These are phyloP conservation scores for Callipepla squamata DNA, from an alignment of 2,113 vertebrate genomes.

Conservation along the genomic window DNA sequence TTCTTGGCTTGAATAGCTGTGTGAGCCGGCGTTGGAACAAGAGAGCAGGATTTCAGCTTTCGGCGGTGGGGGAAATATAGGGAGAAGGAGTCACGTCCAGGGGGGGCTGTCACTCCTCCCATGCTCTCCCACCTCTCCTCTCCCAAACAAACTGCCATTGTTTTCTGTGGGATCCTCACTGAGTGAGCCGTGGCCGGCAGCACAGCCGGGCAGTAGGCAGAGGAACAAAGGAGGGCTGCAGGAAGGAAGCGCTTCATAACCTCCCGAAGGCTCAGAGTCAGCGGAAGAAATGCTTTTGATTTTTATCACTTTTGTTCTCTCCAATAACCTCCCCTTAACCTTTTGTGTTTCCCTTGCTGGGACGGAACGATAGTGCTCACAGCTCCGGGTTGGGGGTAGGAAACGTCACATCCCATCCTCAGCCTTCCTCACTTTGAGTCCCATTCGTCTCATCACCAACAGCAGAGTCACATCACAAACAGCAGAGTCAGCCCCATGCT, in stretches of 20 bases:
- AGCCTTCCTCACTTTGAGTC: not conserved
- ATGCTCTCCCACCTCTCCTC: not conserved
- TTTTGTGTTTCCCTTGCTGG: conserved; percentile 9
- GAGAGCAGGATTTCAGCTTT: conserved; percentile 22
- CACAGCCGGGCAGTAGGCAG: not conserved
- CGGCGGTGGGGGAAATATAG: not conserved
- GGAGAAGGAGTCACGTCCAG: not conserved
- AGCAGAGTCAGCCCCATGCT: not conserved
- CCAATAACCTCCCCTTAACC: not conserved
- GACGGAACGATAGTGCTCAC: not conserved
- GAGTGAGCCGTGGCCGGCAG: not conserved
- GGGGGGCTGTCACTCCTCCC: not conserved
- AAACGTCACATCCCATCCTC: not conserved
- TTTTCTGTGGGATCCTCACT: not conserved
- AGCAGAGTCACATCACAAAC: not conserved
- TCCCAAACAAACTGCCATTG: not conserved
- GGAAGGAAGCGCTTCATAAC: conserved; percentile 42
- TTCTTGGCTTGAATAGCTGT: conserved; percentile 65
- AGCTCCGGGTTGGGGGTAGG: not conserved
- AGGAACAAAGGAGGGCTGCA: conserved; percentile 17
- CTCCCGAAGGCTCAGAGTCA: not conserved
- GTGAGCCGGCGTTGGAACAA: conserved; percentile 21
- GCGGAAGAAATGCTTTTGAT: not conserved
- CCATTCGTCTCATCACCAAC: not conserved
- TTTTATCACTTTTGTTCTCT: conserved; percentile 17